Base-by-base conservation (phyloP, 2,113 vertebrate species). In the Cyanoderma ruficeps region DNA sequence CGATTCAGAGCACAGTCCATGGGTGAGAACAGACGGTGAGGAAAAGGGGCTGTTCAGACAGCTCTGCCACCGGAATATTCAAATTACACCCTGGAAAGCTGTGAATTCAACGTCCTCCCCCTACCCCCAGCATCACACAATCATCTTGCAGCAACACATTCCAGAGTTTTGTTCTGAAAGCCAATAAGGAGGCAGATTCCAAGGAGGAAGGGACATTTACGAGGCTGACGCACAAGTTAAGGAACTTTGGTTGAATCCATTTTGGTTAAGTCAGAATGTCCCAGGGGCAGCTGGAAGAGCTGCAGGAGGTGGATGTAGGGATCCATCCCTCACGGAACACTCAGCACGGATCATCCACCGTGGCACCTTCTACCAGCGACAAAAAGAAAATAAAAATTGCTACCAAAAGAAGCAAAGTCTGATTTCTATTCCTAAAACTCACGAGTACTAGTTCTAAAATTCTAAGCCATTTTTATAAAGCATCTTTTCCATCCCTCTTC, bases 281-380 rank as follows among this genome's bases (percentile, higher is more conserved):
- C 70, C 0, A 1, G 10, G 52, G 59, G 70, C 79, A 72, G 53
- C 65, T 68, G 82, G 69, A 70, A 75, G 60, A 59, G 61, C 52
- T 59, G 77, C 88, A 57, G 8, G 35, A 44, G 76, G 41, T 14
- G 1, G 42, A 42, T 15, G 60, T 3, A 15, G 1, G 21, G 46
- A 65, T 8, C n/a, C 11, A 1, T 49, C 64, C 59, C 52, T 42
- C 33, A 19, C 1, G 0, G 57, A 41, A 64, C 22, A 1, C 78
- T 20, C 37, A 25, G 21, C 14, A 67, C 2, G 0, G 20, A 1
- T 1, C 23, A 57, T 20, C 56, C 39, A 50, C n/a, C 14, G 6
- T 0, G 4, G 74, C 69, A 84, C 63, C 57, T 52, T 39, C 84
- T 11, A 7, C 1, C 11, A 44, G 77, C 44, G 31, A 59, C 60